These are phyloP conservation scores for Brevipalpus yothersi DNA, from an alignment of 1,140 invertebrate genomes.

Conservation along the genomic window DNA sequence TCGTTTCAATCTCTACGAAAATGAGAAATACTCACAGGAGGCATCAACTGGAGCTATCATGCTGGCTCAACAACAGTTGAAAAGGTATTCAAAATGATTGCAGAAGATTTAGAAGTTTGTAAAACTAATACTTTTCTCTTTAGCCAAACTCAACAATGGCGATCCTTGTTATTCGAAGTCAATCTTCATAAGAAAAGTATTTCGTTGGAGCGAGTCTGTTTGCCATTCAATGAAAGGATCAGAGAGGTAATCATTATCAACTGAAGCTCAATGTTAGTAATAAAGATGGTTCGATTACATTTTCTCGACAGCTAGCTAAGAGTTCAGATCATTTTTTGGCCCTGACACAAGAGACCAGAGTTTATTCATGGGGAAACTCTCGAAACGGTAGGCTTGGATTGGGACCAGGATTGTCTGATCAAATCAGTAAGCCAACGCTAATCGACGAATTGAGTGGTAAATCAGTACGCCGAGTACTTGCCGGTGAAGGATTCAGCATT, in stretches of 20 bases:
- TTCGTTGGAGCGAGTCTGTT: background rate
- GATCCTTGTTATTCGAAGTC: conserved; percentile 1
- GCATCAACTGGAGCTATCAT: background rate
- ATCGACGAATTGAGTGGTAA: conserved; percentile 10
- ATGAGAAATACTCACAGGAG: background rate
- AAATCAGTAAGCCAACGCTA: background rate
- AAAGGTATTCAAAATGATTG: too few relatives aligned
- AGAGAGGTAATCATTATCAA: background rate
- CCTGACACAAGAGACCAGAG: conserved; percentile 34
- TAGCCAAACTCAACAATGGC: background rate
- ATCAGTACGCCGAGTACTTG: conserved; percentile 11
- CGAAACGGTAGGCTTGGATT: conserved; percentile 39
- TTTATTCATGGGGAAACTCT: conserved; percentile 45
- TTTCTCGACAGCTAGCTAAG: conserved; percentile 25
- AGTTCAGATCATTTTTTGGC: conserved; percentile 40
- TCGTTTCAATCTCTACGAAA: background rate
- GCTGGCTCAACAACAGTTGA: background rate
- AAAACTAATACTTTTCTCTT: background rate
- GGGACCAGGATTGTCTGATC: background rate
- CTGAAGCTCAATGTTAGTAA: too few relatives aligned
- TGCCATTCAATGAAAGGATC: background rate
- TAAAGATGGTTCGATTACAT: too few relatives aligned
- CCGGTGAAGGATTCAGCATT: conserved; percentile 25
- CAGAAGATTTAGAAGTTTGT: too few relatives aligned
- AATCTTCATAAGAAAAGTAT: background rate